Percentiles rank a stretch among this genome's conserved stretches.
phyloP scores from a whole-genome alignment of 2,888 invertebrate species.

The Drosophila neoperkinsi region DNA sequence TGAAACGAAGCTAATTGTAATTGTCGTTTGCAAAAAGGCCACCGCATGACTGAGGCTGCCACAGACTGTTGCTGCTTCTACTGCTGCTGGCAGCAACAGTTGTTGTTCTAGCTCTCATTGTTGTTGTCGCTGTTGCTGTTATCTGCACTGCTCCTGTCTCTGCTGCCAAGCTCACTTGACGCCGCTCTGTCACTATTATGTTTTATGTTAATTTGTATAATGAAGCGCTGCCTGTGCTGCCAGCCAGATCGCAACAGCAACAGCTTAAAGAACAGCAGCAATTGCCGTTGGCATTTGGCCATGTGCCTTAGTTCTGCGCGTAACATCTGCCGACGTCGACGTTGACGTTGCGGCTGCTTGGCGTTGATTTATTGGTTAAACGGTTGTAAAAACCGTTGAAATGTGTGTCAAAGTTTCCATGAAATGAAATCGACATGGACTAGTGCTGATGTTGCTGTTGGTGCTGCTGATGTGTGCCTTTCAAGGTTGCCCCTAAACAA shows the following conservation, averaged over 20 bases:
- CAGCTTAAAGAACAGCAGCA: slow-evolving; percentile 49
- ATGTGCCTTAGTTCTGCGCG: slow-evolving; percentile 72
- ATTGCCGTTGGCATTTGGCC: slow-evolving; percentile 76
- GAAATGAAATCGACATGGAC: slow-evolving; percentile 78
- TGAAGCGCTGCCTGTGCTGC: slow-evolving; percentile 59
- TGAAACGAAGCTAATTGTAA: slow-evolving; percentile 79
- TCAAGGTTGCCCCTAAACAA: slow-evolving; percentile 70
- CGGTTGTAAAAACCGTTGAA: slow-evolving; percentile 80
- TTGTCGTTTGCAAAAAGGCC: slow-evolving; percentile 75
- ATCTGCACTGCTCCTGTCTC: slow-evolving; percentile 59
- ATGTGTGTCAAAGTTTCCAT: slow-evolving; percentile 81
- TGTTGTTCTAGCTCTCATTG: slow-evolving; percentile 27
- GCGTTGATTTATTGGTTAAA: slow-evolving; percentile 79
- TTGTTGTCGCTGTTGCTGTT: slow-evolving; percentile 37
- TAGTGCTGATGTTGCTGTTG: slow-evolving; percentile 44
- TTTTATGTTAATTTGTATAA: slow-evolving; percentile 79
- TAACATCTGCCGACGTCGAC: slow-evolving; percentile 60
- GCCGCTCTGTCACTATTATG: slow-evolving; percentile 76
- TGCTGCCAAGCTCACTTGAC: slow-evolving; percentile 63
- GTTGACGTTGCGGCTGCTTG: slow-evolving; percentile 41
- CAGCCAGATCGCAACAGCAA: slow-evolving; percentile 29
- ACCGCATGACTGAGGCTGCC: slow-evolving; percentile 50
- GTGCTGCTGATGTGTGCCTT: slow-evolving; percentile 49
- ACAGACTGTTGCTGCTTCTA: slow-evolving; percentile 29
- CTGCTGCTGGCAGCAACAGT: slow-evolving; percentile 16